These are phyloP conservation scores for Nemotelus nigrinus DNA, from an alignment of 2,888 invertebrate genomes.

Conservation along the genomic window DNA sequence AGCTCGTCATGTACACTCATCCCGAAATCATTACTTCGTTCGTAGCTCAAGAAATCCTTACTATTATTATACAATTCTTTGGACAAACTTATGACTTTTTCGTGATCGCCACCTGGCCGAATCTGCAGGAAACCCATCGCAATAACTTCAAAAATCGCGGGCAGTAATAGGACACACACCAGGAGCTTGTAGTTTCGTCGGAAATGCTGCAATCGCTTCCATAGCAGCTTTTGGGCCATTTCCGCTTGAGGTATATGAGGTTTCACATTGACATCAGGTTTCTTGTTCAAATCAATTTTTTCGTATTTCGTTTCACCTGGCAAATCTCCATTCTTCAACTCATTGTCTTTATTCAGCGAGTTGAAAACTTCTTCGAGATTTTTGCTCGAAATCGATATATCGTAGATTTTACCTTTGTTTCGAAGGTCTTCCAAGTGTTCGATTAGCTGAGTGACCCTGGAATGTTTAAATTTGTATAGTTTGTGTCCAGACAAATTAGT, in stretches of 20 bases:
- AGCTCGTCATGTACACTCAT: conserved; percentile 54
- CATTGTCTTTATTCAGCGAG: conserved; percentile 54
- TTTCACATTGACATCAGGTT: conserved; percentile 43
- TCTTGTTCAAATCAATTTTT: conserved; percentile 42
- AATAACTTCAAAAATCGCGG: conserved; percentile 71
- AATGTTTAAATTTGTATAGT: not conserved
- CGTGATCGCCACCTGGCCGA: conserved; percentile 72
- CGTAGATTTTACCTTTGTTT: conserved; percentile 64
- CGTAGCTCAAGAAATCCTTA: conserved; percentile 62
- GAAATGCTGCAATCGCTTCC: conserved; percentile 71
- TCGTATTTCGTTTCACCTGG: conserved; percentile 42
- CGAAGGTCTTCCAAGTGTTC: conserved; percentile 66
- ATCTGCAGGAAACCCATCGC: conserved; percentile 78
- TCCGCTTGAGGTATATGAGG: conserved; percentile 35
- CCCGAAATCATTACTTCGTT: conserved; percentile 56
- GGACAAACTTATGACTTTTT: conserved; percentile 67
- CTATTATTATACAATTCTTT: conserved; percentile 67
- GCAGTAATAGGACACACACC: conserved; percentile 70
- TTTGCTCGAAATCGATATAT: conserved; percentile 70
- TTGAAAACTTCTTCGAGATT: conserved; percentile 73
- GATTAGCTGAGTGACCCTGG: conserved; percentile 57
- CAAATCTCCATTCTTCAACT: conserved; percentile 39
- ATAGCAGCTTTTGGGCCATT: conserved; percentile 66
- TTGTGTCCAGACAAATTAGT: not conserved
- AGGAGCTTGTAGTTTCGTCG: conserved; percentile 69